Base-by-base conservation (phyloP, 1,140 invertebrate species). In the Drosophila novamexicana region DNA sequence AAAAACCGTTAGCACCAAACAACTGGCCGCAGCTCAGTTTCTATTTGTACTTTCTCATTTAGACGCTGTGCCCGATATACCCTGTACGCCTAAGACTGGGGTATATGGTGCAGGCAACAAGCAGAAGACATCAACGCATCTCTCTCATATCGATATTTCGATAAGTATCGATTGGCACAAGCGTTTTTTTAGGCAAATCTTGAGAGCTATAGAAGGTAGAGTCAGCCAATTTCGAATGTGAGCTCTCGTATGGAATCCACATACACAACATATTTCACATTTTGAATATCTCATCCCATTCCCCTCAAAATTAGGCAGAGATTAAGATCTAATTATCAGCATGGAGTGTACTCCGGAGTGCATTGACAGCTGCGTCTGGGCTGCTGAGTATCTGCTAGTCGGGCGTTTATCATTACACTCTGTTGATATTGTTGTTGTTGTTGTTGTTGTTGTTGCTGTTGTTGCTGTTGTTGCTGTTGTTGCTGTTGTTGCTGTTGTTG, bases 1-100 rank as follows among this genome's bases (percentile, higher is more conserved):
- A 42, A 50, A 36, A 52, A 73, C 72, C 52, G 65, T 75, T 74
- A 74, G 59, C 44, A 44, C 22, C 4, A 29, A 29, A 29, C 54
- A 67, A 45, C 62, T 54, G 62, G 37, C 40, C 37, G 16, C 14
- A 67, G 76, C 77, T 81, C 65, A 79, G 84, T 88, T 88, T 88
- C 84, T 88, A 88, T 88, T 88, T 88, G 84, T 84, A 88, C 84
- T 88, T 88, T 88, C 84, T 57, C 84, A 88, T 89, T 88, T 88
- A 65, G 64, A 63, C 53, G 34, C 54, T 34, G 14, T 29, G n/a
- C 22, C 37, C 53, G 49, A 8, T 10, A 29, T 49, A 49, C 47
- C 47, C 47, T 49, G 47, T 29, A 49, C 10, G 9, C 6, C 22
- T 6, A 12, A 18, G 9, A 29, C 0, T 0, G 18, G 22, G 47